phyloP scores from a whole-genome alignment of 2,797 vertebrate genomes.

The Galago senegalensis region DNA sequence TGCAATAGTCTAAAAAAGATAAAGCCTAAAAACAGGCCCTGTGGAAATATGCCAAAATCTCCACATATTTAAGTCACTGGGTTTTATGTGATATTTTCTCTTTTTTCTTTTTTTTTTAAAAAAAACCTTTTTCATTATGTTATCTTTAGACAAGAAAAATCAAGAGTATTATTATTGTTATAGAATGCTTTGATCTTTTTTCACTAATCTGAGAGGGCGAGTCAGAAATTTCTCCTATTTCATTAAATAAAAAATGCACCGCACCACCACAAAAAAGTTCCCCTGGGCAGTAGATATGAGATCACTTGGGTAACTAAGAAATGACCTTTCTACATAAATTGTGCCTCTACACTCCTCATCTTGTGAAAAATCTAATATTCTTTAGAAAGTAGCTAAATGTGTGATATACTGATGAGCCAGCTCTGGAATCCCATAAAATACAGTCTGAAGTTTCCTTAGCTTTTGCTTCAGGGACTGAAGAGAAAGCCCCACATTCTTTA shows the following conservation, averaged over 20 bases:
- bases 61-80: background rate
- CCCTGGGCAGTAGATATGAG: background rate
- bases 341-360: background rate
- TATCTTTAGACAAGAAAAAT: background rate
- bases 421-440: background rate
- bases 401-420: background rate
- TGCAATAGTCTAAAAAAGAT: background rate
- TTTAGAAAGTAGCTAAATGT: background rate
- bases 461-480: background rate
- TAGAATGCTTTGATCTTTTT: constrained; percentile 34
- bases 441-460: background rate
- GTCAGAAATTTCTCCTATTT: background rate
- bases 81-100: background rate
- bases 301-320: background rate
- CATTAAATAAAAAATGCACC: background rate
- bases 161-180: background rate
- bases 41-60: constrained; percentile 11
- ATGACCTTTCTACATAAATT: background rate
- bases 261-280: background rate
- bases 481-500: background rate
- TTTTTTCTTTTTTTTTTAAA: background rate
- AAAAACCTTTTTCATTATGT: background rate
- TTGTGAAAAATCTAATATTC: background rate
- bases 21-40: background rate
- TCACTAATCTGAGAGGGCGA: background rate